Percentiles rank a stretch among this genome's conserved stretches.
Evolutionary conservation across 2,797 vertebrate species (phyloP).

Genomic region (Acestrorhynchus altus): DNA sequence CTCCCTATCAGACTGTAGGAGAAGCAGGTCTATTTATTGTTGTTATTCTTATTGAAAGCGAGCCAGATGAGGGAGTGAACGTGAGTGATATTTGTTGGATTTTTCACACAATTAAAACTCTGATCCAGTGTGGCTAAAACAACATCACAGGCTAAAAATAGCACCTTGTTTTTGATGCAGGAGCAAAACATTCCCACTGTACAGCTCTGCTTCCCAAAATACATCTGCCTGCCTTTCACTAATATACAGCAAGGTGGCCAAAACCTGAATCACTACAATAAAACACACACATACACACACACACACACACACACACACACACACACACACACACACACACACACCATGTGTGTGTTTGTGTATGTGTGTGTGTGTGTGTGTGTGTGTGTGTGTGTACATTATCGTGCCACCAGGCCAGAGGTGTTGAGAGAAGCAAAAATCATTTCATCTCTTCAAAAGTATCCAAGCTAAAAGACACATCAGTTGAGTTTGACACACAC

Average conservation of each 20-base stretch:
- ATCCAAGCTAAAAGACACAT: constrained; percentile 22
- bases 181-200: not conserved
- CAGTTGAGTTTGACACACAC: constrained; percentile 4
- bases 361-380: constrained; percentile 31
- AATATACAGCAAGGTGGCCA: not conserved
- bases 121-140: not conserved
- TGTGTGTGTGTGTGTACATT: constrained; percentile 28
- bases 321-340: not conserved
- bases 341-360: not conserved
- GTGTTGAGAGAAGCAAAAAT: not conserved
- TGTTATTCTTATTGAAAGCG: no score
- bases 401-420: constrained; percentile 19
- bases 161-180: not conserved
- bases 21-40: no score
- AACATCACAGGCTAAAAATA: not conserved
- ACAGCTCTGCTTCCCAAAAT: not conserved
- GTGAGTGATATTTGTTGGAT: not conserved
- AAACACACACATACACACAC: not conserved
- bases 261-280: not conserved
- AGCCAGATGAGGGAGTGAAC: no score
- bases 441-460: constrained; percentile 32
- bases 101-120: not conserved
- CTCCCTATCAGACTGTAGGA: no score
- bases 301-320: no score
- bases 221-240: not conserved